Percentiles rank a stretch among this genome's conserved stretches.
Conservation (phyloP, 2,113 vertebrate genomes). For the Microcebus ravelobensis region DNA sequence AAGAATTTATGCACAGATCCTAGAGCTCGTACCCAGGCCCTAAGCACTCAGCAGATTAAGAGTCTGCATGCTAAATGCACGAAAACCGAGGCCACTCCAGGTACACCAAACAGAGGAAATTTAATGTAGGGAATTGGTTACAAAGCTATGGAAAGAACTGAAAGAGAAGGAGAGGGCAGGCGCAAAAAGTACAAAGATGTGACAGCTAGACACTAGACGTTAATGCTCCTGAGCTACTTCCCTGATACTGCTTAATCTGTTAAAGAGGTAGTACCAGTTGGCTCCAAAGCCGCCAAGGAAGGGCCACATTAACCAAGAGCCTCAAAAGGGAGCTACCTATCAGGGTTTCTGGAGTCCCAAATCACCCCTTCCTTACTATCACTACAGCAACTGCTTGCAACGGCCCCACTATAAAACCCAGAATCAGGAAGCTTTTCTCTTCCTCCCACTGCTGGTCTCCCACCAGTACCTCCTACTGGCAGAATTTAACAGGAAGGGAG, state of each 20-base stretch:
- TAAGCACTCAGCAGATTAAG: neutral
- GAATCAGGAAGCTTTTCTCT: neutral
- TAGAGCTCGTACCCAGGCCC: neutral
- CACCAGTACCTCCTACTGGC: neutral
- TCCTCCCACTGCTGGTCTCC: neutral
- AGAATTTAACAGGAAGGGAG: neutral
- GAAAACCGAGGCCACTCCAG: neutral
- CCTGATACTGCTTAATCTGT: neutral
- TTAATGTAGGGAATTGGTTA: neutral
- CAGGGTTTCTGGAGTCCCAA: neutral
- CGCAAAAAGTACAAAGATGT: neutral
- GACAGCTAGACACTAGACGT: fast-evolving
- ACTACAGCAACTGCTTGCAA: neutral
- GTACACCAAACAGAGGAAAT: neutral
- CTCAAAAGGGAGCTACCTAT: neutral
- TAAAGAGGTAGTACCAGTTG: neutral
- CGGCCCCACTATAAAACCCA: neutral
- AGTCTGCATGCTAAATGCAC: neutral
- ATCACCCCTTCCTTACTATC: neutral
- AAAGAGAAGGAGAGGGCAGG: neutral
- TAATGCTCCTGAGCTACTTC: neutral
- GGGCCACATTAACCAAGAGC: neutral
- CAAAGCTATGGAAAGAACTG: neutral
- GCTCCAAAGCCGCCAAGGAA: neutral
- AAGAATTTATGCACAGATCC: neutral